Base-by-base conservation (phyloP, 2,888 invertebrate genomes). In the Drosophila mimica region DNA sequence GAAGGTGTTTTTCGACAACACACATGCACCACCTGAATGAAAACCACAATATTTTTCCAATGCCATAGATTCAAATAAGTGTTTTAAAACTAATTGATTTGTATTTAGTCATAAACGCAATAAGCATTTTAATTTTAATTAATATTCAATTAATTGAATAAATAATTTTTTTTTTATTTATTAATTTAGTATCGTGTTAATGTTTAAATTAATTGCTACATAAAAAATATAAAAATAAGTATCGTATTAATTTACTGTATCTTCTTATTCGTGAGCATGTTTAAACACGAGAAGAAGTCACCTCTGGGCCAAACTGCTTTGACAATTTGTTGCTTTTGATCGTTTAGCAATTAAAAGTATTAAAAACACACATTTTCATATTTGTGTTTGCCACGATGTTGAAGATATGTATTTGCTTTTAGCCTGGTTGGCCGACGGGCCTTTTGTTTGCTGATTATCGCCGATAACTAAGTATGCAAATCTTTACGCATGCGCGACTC, bases 401-500 rank as follows among this genome's bases (percentile, higher is more conserved):
- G 48, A 48, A 38, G 57, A 73, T 46, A 15, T 46, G 46, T 76
- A 51, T 60, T 56, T 75, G 63, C 43, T 28, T 60, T 48, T 25
- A 28, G 20, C 52, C 43, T 3, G 52, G 59, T 52, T 48, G 15
- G 66, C 71, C 69, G 63, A 54, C 65, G 53, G 63, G 67, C 60
- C 66, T 73, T 69, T 77, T 88, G 77, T 86, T 88, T 79, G 76
- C 59, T 60, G 71, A 68, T 74, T 71, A 54, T 65, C 59, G 68
- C 65, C 64, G 64, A 71, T 79, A 67, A 46, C 68, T 83, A 51
- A 51, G 30, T 51, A 85, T 85, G 85, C 85, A 89, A 85, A 85
- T 85, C 80, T 74, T 53, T 69, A 72, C 82, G 89, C 89, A 83
- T 87, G 87, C 82, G 84, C 87, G 83, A 52, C 76, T 67, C 46